Conservation (phyloP, 2,113 vertebrate species). For the Micromys minutus region DNA sequence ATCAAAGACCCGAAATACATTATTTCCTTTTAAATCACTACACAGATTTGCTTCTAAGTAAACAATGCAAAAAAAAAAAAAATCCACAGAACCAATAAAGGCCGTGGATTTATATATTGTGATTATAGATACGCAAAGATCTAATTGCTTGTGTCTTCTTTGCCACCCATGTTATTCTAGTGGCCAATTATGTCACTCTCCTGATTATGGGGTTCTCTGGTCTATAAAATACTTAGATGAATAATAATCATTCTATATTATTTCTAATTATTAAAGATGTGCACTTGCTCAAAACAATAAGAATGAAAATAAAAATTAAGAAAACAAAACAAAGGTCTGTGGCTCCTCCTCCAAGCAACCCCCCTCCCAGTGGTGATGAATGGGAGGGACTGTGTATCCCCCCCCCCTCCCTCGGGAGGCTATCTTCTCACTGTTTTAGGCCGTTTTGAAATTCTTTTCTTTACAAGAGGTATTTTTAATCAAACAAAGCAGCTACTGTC, state of each 20-base stretch:
- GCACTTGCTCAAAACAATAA: constrained; percentile 37
- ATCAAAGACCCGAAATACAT: not conserved
- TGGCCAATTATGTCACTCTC: not conserved
- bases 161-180: too few species aligned
- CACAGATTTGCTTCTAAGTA: not conserved
- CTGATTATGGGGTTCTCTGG: not conserved
- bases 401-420: not conserved
- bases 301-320: constrained; percentile 21
- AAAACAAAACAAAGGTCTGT: not conserved
- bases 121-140: constrained; percentile 1
- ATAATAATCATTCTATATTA: not conserved
- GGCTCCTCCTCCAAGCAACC: constrained; percentile 66
- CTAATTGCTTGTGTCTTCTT: not conserved
- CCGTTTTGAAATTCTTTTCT: not conserved
- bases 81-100: not conserved
- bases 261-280: not conserved
- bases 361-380: constrained; percentile 25
- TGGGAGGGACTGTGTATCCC: constrained; percentile 16
- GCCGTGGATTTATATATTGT: not conserved
- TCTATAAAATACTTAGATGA: not conserved
- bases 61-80: not conserved
- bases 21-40: constrained; percentile 6
- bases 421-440: not conserved
- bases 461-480: not conserved
- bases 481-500: not conserved